Evolutionary conservation across 1,140 invertebrate species (phyloP).

Genomic region (Drosophila pruinosa): DNA sequence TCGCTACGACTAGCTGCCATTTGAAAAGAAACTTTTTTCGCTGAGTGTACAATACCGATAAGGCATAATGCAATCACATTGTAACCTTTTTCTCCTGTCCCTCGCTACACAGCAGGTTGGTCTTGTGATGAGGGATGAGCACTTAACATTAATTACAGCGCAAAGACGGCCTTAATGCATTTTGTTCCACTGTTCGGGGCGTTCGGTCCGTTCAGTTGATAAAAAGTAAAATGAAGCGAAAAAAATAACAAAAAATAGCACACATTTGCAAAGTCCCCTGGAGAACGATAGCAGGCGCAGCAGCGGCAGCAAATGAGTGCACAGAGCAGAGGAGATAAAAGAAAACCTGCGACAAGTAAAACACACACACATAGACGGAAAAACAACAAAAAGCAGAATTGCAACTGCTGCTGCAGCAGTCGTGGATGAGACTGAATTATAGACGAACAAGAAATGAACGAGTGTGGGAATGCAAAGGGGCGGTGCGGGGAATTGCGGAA

Average conservation of each 20-base stretch:
- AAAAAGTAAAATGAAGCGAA: constrained; percentile 23
- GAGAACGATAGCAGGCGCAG: constrained; percentile 10
- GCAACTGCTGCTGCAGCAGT: constrained; percentile 27
- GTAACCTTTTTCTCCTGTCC: constrained; percentile 1
- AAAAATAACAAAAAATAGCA: constrained; percentile 18
- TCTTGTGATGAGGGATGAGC: constrained; percentile 35
- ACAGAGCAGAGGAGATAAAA: constrained; percentile 36
- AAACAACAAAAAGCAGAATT: constrained; percentile 38
- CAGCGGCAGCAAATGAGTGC: constrained; percentile 24
- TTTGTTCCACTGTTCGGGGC: constrained; percentile 53
- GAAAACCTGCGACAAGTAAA: constrained; percentile 38
- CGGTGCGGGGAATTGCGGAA: constrained; percentile 26
- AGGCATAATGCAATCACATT: constrained; percentile 31
- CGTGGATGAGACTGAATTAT: constrained; percentile 17
- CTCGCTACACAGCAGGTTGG: neutral
- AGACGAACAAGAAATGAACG: constrained; percentile 19
- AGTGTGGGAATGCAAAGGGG: neutral
- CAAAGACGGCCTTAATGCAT: constrained; percentile 57
- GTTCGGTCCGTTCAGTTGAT: constrained; percentile 29
- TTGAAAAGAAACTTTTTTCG: constrained; percentile 9
- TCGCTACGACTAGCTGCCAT: neutral
- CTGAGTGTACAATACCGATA: constrained; percentile 18
- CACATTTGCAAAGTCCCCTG: constrained; percentile 40
- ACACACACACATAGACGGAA: constrained; percentile 8
- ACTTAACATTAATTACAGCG: constrained; percentile 61